These are phyloP conservation scores for Anneissia japonica DNA, from an alignment of 35 echinoderm and acorn worm species.

Conservation along the genomic window DNA sequence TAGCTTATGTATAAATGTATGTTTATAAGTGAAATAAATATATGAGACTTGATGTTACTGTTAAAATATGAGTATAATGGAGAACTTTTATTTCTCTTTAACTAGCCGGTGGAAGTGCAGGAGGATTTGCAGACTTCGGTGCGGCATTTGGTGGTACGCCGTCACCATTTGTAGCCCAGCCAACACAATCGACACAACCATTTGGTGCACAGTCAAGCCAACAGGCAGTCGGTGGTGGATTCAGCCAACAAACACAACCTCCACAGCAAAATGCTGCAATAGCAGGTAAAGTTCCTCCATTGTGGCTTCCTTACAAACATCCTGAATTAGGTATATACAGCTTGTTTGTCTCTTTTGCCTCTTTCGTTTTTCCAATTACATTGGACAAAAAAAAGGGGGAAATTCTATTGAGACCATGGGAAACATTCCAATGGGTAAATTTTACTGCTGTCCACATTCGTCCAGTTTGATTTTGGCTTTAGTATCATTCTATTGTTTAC, in stretches of 20 bases:
- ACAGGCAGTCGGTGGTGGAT: neutral
- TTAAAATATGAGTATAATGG: neutral
- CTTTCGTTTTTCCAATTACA: no score
- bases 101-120: neutral
- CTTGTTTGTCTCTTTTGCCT: no score
- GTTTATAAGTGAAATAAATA: neutral
- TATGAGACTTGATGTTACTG: neutral
- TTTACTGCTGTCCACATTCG: no score
- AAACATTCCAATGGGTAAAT: no score
- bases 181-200: neutral
- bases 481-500: no score
- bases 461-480: no score
- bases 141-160: neutral
- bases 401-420: no score
- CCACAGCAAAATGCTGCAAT: neutral
- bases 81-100: neutral
- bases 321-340: no score
- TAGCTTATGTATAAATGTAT: neutral
- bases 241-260: neutral
- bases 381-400: no score
- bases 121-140: conserved; percentile 14
- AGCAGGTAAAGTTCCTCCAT: neutral
- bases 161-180: neutral
- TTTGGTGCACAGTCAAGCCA: neutral
- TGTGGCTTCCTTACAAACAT: no score